A percentile compares a stretch with the other conserved stretches of the same genome.
These are phyloP conservation scores for Rotaria magnacalcarata DNA, from an alignment of 2,888 invertebrate species.

Conservation along the genomic window DNA sequence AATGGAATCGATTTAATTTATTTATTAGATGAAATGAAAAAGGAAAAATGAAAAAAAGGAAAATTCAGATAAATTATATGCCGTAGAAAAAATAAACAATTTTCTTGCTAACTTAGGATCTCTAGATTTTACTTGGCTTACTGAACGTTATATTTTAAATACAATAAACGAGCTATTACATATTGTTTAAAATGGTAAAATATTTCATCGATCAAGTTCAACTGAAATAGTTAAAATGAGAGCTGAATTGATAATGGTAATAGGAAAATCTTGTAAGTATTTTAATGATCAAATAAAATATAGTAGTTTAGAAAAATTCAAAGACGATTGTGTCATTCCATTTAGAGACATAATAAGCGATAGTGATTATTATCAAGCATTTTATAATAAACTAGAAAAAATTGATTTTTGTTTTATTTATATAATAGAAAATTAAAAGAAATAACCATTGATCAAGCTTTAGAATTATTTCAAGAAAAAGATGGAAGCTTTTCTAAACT, in stretches of 20 bases:
- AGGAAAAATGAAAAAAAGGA: too few species aligned
- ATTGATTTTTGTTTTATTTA: neutral
- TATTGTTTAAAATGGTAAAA: neutral
- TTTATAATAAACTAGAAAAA: conserved; percentile 8
- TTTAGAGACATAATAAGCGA: neutral
- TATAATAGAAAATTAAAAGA: conserved; percentile 21
- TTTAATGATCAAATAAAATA: conserved; percentile 15
- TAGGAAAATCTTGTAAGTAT: neutral
- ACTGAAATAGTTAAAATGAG: neutral
- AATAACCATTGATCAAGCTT: neutral
- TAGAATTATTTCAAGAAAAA: conserved; percentile 15
- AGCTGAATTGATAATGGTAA: neutral
- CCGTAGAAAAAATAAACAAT: too few species aligned
- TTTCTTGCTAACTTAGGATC: neutral
- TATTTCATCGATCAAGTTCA: neutral
- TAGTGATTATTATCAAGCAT: neutral
- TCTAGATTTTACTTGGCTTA: neutral
- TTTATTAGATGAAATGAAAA: too few species aligned
- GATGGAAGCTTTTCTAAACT: neutral
- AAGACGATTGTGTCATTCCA: neutral
- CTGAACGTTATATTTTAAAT: neutral
- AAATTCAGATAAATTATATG: too few species aligned
- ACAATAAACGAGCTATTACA: neutral
- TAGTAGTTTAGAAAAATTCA: neutral
- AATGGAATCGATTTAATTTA: too few species aligned